Conservation (phyloP, 2,888 invertebrate genomes). For the Parnassius apollo region DNA sequence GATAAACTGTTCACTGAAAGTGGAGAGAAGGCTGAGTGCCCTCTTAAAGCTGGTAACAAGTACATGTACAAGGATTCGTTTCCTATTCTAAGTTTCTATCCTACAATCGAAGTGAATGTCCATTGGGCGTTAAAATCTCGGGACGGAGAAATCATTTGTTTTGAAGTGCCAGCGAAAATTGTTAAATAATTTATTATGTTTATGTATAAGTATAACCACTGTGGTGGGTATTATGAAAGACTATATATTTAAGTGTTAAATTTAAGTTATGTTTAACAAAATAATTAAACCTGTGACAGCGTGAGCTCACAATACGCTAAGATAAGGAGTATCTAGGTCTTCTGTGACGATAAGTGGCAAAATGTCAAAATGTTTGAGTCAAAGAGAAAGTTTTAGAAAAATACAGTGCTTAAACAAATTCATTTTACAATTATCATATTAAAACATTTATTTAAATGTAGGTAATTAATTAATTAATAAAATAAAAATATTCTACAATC, state of each 20-base stretch:
- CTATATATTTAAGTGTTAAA: not conserved
- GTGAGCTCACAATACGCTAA: too few species aligned
- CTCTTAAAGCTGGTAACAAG: constrained; percentile 83
- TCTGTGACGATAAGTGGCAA: too few species aligned
- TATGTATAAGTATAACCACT: not conserved
- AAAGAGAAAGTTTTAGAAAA: too few species aligned
- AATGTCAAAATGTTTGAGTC: too few species aligned
- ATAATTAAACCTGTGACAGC: too few species aligned
- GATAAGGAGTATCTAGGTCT: too few species aligned
- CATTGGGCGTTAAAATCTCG: constrained; percentile 82
- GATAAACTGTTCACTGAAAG: constrained; percentile 79
- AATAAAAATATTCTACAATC: constrained; percentile 5
- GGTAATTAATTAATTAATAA: not conserved
- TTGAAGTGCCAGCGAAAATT: constrained; percentile 86
- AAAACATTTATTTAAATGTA: not conserved
- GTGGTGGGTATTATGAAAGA: not conserved
- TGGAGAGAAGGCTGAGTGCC: constrained; percentile 83
- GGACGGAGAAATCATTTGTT: constrained; percentile 80
- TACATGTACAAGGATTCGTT: constrained; percentile 86
- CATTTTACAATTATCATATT: too few species aligned
- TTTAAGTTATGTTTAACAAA: too few species aligned
- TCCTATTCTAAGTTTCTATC: constrained; percentile 78
- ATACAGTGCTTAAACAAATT: too few species aligned
- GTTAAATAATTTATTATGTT: constrained; percentile 12
- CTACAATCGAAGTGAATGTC: constrained; percentile 76